These are phyloP conservation scores for Neria commutata DNA, from an alignment of 2,888 invertebrate species.

Conservation along the genomic window DNA sequence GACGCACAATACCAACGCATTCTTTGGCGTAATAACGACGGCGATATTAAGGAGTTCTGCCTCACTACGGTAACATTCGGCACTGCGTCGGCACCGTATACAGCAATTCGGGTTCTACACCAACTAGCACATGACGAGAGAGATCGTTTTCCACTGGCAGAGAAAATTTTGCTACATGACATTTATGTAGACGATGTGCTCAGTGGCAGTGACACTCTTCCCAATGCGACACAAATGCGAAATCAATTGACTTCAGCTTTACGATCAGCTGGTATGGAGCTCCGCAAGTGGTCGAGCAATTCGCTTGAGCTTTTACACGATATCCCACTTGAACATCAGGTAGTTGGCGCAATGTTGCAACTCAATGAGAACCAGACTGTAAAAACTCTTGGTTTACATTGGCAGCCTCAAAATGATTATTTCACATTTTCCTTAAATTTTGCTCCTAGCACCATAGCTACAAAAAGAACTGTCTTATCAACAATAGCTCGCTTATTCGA, in stretches of 20 bases:
- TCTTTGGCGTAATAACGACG: not conserved
- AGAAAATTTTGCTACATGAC: not conserved
- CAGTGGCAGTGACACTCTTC: not conserved
- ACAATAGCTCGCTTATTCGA: slow-evolving; percentile 20
- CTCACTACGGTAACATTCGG: not conserved
- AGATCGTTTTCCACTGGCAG: not conserved
- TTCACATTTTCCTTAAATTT: no score
- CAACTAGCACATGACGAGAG: not conserved
- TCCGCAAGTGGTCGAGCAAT: not conserved
- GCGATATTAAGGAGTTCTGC: not conserved
- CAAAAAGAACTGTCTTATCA: slow-evolving; percentile 24
- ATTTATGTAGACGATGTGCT: no score
- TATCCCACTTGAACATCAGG: no score
- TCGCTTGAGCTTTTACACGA: not conserved
- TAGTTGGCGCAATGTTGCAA: no score
- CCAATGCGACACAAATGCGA: not conserved
- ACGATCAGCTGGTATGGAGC: not conserved
- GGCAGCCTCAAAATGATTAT: no score
- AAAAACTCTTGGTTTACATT: no score
- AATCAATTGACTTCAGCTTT: not conserved
- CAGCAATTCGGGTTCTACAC: not conserved
- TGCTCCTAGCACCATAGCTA: no score
- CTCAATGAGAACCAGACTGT: not conserved
- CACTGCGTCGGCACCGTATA: not conserved
- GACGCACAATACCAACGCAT: not conserved